Base-by-base conservation (phyloP, 2,113 vertebrate genomes). In the Alouatta palliata region DNA sequence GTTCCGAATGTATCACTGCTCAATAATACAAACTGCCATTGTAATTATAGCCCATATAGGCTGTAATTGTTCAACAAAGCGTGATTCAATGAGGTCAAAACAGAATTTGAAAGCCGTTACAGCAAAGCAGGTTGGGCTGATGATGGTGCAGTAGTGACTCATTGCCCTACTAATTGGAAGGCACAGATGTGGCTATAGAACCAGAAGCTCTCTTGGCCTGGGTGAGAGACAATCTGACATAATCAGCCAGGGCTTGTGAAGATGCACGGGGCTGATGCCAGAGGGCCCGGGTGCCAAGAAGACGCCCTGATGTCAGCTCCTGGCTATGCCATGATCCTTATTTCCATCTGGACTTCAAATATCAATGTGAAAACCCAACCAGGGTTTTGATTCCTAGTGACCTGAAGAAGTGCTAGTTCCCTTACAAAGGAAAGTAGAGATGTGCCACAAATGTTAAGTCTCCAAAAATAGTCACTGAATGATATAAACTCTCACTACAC, bases 1-100 rank as follows among this genome's bases (percentile, higher is more conserved):
- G 70, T 93, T 97, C 97, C 96, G 94, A 90, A 45, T 95, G 91
- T 89, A 82, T 97, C 96, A 83, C 37, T 83, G 87, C 82, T 97
- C 95, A 97, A 80, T 97, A 97, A 52, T 94, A 98, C 52, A 96
- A 96, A 76, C 87, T 87, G 27, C 70, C 54, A 58, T 95, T 97
- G 83, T 97, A 98, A 98, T 97, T 98, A 94, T 71, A 96, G 90
- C 68, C 86, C 96, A 94, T 86, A 97, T 92, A 98, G 96, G 95
- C 93, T 97, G 87, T 92, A 97, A 98, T 97, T 96, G 87, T 97
- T 96, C 97, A 97, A 98, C 97, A 98, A 98, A 98, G 85, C 37
- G 83, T 79, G 94, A 98, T 96, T 97, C 83, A 95, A 73, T 95
- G 94, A 96, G 96, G 97, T 98, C 98, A 98, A 98, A 98, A 97